These are phyloP conservation scores for Tetanocera ferruginea DNA, from an alignment of 2,888 invertebrate genomes.

Conservation along the genomic window DNA sequence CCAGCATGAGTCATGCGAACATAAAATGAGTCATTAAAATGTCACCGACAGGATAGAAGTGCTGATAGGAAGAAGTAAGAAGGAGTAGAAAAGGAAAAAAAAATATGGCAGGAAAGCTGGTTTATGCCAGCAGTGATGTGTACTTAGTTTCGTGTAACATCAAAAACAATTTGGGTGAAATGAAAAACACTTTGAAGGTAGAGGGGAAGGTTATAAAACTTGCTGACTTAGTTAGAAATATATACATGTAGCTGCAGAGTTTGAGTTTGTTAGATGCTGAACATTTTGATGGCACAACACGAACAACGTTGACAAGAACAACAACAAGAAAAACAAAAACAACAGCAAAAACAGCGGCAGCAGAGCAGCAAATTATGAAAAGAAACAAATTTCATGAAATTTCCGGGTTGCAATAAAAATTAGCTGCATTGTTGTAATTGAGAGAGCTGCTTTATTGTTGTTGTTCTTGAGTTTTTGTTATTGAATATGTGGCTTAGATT, in stretches of 20 bases:
- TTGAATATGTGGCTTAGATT: neutral
- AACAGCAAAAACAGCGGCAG: neutral
- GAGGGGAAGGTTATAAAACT: too few species aligned
- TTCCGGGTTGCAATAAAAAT: slow-evolving; percentile 32
- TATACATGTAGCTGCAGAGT: neutral
- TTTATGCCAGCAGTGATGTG: too few species aligned
- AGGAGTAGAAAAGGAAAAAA: neutral
- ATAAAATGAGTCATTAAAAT: slow-evolving; percentile 36
- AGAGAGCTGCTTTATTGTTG: neutral
- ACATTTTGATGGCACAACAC: slow-evolving; percentile 28
- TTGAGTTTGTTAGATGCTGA: neutral
- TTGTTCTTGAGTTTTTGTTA: neutral
- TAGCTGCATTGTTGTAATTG: slow-evolving; percentile 30
- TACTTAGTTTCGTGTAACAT: too few species aligned
- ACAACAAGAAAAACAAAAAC: neutral
- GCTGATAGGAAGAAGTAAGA: neutral
- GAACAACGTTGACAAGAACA: slow-evolving; percentile 28
- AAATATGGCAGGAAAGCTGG: neutral
- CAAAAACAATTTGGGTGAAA: too few species aligned
- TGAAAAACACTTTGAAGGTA: too few species aligned
- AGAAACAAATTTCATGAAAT: slow-evolving; percentile 14
- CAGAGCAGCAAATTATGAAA: slow-evolving; percentile 21
- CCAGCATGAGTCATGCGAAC: slow-evolving; percentile 20
- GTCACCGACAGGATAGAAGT: neutral
- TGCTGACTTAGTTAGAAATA: too few species aligned